phyloP scores from a whole-genome alignment of 2,797 vertebrate species.

The Phoeniculus purpureus region DNA sequence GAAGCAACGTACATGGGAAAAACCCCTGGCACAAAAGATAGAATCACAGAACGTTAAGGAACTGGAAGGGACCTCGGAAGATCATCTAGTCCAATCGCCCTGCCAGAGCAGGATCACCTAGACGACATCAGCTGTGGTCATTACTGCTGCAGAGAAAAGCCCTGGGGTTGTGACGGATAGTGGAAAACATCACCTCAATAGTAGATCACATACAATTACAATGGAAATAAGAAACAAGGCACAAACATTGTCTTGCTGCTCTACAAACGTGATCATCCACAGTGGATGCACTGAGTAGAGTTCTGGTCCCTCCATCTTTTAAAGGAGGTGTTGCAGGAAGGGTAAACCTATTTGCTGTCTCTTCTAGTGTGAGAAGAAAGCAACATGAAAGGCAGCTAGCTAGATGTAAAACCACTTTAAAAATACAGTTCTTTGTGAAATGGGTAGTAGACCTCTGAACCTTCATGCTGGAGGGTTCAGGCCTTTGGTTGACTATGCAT shows the following conservation, averaged over 20 bases:
- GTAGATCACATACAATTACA: background rate
- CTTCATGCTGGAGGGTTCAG: background rate
- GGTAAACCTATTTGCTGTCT: background rate
- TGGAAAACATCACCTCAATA: background rate
- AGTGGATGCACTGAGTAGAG: background rate
- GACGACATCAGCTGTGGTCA: background rate
- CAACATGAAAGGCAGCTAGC: background rate
- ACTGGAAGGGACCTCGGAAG: no score
- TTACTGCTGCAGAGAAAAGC: background rate
- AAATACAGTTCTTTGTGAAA: background rate
- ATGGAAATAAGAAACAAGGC: background rate
- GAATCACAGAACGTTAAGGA: no score
- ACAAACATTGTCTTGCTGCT: background rate
- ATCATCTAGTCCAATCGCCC: no score
- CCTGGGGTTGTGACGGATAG: background rate
- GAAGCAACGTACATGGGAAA: background rate
- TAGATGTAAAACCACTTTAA: background rate
- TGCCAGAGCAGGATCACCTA: no score
- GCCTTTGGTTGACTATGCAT: background rate
- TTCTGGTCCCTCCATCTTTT: background rate
- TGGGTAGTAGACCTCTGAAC: background rate
- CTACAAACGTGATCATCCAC: accelerated
- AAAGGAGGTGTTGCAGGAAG: background rate
- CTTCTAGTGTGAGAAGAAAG: background rate
- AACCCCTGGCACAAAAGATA: background rate